phyloP scores from a whole-genome alignment of 2,113 vertebrate species.

The Mormyrus lacerda region DNA sequence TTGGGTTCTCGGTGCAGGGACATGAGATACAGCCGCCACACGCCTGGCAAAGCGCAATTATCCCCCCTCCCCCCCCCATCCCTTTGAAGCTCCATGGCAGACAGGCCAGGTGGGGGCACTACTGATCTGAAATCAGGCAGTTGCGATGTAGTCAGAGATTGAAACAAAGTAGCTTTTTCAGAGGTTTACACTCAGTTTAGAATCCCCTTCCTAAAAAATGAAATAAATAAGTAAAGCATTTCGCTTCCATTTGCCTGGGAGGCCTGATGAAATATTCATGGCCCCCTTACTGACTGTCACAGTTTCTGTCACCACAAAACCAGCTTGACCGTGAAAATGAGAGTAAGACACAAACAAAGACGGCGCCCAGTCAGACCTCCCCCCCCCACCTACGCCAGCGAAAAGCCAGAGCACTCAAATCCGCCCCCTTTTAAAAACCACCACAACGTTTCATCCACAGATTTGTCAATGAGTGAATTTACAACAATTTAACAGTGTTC shows the following conservation, averaged over 20 bases:
- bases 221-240: background rate
- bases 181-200: background rate
- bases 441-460: background rate
- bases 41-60: background rate
- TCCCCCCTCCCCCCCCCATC: background rate
- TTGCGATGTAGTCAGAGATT: background rate
- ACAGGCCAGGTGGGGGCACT: background rate
- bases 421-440: background rate
- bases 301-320: background rate
- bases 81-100: background rate
- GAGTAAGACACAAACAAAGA: background rate
- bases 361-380: background rate
- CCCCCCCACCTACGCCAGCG: background rate
- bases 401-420: background rate
- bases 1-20: background rate
- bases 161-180: background rate
- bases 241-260: background rate
- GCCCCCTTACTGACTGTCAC: background rate
- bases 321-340: background rate
- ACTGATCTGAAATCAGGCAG: background rate
- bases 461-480: background rate
- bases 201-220: background rate
- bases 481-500: background rate
- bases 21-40: background rate
- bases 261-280: constrained; percentile 3